These are phyloP conservation scores for Lordiphosa clarofinis DNA, from an alignment of 1,140 invertebrate species.

Conservation along the genomic window DNA sequence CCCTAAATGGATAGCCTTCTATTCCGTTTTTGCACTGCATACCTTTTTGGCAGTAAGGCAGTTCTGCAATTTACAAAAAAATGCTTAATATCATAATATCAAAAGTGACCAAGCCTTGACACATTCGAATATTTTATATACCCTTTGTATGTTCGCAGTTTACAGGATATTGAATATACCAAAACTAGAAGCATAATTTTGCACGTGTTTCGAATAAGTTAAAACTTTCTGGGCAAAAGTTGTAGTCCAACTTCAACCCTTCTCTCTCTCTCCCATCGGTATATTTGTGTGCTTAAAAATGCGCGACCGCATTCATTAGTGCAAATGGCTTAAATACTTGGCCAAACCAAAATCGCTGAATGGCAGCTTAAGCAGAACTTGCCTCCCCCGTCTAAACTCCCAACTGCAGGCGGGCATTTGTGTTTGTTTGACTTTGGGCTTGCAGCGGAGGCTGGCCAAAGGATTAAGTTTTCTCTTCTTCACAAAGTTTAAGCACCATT, in stretches of 20 bases:
- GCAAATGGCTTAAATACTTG: constrained; percentile 77
- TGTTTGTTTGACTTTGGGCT: constrained; percentile 74
- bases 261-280: neutral
- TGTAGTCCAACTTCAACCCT: constrained; percentile 7
- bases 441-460: constrained; percentile 23
- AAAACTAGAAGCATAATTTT: constrained; percentile 65
- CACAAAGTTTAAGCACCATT: constrained; percentile 30
- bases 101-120: too few species aligned
- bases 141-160: neutral
- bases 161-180: constrained; percentile 20
- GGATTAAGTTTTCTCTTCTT: constrained; percentile 64
- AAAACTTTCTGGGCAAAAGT: constrained; percentile 48
- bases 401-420: constrained; percentile 31
- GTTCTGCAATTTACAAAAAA: too few species aligned
- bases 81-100: too few species aligned
- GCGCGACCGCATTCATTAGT: constrained; percentile 78
- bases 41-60: too few species aligned
- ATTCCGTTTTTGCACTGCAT: too few species aligned
- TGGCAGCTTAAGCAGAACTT: constrained; percentile 50
- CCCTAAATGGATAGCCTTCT: too few species aligned
- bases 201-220: constrained; percentile 75
- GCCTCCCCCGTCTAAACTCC: neutral
- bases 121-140: too few species aligned
- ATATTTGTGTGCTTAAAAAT: constrained; percentile 56
- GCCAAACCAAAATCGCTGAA: constrained; percentile 53